Conservation (phyloP, 2,797 vertebrate genomes). For the Steatocranus sp. region DNA sequence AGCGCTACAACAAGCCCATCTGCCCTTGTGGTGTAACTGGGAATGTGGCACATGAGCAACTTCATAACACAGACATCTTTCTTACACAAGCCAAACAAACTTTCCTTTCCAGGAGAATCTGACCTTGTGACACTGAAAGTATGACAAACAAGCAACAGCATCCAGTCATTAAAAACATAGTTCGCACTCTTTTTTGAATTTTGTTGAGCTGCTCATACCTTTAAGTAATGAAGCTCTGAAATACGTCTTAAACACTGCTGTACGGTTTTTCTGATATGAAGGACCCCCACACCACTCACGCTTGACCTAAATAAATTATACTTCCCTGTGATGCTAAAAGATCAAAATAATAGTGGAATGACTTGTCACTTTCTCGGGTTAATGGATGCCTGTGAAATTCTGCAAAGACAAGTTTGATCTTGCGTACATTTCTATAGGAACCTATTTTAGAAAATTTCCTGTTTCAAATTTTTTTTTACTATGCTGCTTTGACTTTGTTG, state of each 20-base stretch:
- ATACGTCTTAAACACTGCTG: neutral
- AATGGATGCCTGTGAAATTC: neutral
- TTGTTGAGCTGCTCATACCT: neutral
- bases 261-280: neutral
- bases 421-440: neutral
- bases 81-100: conserved; percentile 6
- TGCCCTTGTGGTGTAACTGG: conserved; percentile 8
- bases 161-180: neutral
- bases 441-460: neutral
- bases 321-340: neutral
- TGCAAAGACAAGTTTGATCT: neutral
- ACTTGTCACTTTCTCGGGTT: neutral
- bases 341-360: neutral
- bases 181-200: neutral
- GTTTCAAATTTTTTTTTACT: neutral
- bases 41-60: neutral
- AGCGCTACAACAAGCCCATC: conserved; percentile 27
- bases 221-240: neutral
- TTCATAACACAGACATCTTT: conserved; percentile 6
- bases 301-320: neutral
- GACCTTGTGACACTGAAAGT: neutral
- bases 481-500: neutral
- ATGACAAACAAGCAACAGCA: neutral
- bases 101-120: neutral
- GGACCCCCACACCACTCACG: neutral